Evolutionary conservation across 2,888 invertebrate genomes (phyloP).

Genomic region (Drosophila engyochracea): DNA sequence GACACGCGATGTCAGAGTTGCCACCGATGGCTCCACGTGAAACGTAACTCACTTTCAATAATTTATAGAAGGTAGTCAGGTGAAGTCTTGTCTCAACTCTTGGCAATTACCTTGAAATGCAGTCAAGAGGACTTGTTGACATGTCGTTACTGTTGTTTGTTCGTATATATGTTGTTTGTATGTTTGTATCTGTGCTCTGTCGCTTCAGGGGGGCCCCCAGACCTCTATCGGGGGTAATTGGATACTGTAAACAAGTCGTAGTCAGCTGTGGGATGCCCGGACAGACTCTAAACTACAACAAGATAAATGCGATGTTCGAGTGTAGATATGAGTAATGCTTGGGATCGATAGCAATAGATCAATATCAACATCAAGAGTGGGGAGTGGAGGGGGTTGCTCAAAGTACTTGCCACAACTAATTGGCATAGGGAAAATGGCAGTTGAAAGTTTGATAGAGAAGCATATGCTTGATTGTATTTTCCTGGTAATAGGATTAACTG

Average conservation of each 20-base stretch:
- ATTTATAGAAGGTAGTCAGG: conserved; percentile 80
- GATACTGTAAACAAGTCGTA: conserved; percentile 77
- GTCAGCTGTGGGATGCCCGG: conserved; percentile 32
- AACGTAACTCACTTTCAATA: conserved; percentile 69
- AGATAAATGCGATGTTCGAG: conserved; percentile 56
- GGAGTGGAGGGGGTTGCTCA: not conserved
- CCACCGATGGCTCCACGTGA: conserved; percentile 55
- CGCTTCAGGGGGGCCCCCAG: conserved; percentile 69
- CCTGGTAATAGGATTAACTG: not conserved
- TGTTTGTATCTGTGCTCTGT: conserved; percentile 21
- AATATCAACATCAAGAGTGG: conserved; percentile 20
- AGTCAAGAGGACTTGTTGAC: conserved; percentile 78
- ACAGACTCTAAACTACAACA: conserved; percentile 40
- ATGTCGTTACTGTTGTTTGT: conserved; percentile 61
- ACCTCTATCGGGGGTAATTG: conserved; percentile 66
- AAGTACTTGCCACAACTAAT: conserved; percentile 3
- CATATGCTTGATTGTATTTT: not conserved
- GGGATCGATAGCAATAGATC: conserved; percentile 62
- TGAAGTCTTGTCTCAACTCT: conserved; percentile 70
- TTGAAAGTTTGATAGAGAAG: not conserved
- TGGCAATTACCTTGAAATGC: conserved; percentile 79
- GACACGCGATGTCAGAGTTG: conserved; percentile 70
- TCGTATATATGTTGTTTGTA: not conserved
- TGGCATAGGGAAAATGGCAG: not conserved
- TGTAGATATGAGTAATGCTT: conserved; percentile 71